A percentile compares a stretch with the other conserved stretches of the same genome.
Evolutionary conservation across 2,113 vertebrate species (phyloP).

Genomic region (Hymenochirus boettgeri): DNA sequence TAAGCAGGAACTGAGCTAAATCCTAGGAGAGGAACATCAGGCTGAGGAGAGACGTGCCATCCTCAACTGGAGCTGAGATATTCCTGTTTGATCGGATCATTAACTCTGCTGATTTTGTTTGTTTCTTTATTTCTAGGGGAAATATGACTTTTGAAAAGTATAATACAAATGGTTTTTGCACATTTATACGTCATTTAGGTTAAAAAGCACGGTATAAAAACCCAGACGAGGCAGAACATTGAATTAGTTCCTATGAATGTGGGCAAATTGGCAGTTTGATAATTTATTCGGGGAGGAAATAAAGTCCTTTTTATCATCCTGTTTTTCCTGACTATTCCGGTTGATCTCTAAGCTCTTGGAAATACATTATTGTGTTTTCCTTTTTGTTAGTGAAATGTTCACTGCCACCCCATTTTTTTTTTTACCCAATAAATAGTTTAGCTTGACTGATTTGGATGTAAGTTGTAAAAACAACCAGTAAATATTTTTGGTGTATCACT

Average conservation of each 20-base stretch:
- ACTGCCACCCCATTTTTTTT: no score
- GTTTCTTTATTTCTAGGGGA: slow-evolving; percentile 53
- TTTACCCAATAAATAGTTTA: no score
- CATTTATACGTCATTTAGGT: slow-evolving; percentile 42
- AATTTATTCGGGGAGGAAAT: slow-evolving; percentile 45
- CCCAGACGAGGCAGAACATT: slow-evolving; percentile 41
- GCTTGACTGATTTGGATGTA: no score
- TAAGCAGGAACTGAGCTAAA: slow-evolving; percentile 27
- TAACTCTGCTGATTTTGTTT: slow-evolving; percentile 43
- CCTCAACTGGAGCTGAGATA: slow-evolving; percentile 22
- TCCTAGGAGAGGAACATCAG: slow-evolving; percentile 29
- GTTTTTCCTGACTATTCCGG: slow-evolving; percentile 8
- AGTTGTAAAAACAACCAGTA: no score
- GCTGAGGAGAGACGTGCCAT: slow-evolving; percentile 21
- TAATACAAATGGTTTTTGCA: slow-evolving; percentile 43
- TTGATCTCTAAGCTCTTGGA: no score
- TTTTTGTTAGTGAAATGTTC: no score
- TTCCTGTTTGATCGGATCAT: slow-evolving; percentile 42
- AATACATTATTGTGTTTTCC: no score
- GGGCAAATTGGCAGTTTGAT: slow-evolving; percentile 8
- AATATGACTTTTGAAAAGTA: slow-evolving; percentile 44
- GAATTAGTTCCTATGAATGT: slow-evolving; percentile 38
- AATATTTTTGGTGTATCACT: no score
- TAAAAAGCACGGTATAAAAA: slow-evolving; percentile 42
- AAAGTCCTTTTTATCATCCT: slow-evolving; percentile 5